These are phyloP conservation scores for Takifugu bimaculatus DNA, from an alignment of 2,113 vertebrate genomes.

Conservation along the genomic window DNA sequence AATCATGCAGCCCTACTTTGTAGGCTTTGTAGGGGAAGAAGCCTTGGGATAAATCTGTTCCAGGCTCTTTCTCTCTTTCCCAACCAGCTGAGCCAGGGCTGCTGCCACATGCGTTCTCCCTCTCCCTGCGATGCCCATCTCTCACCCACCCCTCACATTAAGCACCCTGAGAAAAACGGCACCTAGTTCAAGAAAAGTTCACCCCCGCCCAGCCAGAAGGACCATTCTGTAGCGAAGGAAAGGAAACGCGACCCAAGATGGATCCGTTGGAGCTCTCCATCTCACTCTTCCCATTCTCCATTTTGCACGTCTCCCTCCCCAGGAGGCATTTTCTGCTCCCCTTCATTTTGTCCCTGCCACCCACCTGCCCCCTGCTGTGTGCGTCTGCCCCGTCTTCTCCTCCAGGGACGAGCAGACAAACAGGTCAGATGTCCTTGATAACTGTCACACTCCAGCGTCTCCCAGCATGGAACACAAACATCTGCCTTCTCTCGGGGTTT, in stretches of 20 bases:
- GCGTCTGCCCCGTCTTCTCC: conserved; percentile 45
- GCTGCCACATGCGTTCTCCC: conserved; percentile 53
- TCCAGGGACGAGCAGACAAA: conserved; percentile 52
- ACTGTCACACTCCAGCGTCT: conserved; percentile 21
- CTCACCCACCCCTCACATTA: conserved; percentile 16
- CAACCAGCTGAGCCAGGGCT: conserved; percentile 64
- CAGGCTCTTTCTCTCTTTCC: conserved; percentile 47
- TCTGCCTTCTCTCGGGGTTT: conserved; percentile 31
- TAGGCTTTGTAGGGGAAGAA: conserved; percentile 59
- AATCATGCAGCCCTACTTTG: background rate
- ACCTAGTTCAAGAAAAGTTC: conserved; percentile 59
- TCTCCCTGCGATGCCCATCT: conserved; percentile 12
- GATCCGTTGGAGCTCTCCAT: conserved; percentile 42
- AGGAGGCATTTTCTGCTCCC: conserved; percentile 39
- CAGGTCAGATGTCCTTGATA: conserved; percentile 58
- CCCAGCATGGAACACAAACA: conserved; percentile 34
- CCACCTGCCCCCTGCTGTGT: conserved; percentile 51
- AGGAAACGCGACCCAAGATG: conserved; percentile 17
- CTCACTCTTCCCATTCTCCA: conserved; percentile 40
- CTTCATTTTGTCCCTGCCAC: conserved; percentile 28
- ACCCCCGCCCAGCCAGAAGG: conserved; percentile 31
- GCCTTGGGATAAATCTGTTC: conserved; percentile 70
- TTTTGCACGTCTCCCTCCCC: conserved; percentile 46
- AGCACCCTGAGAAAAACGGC: conserved; percentile 53
- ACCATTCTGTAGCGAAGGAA: too few relatives aligned